These are phyloP conservation scores for Dorcus parallelipipedus DNA, from an alignment of 2,888 invertebrate species.

Conservation along the genomic window DNA sequence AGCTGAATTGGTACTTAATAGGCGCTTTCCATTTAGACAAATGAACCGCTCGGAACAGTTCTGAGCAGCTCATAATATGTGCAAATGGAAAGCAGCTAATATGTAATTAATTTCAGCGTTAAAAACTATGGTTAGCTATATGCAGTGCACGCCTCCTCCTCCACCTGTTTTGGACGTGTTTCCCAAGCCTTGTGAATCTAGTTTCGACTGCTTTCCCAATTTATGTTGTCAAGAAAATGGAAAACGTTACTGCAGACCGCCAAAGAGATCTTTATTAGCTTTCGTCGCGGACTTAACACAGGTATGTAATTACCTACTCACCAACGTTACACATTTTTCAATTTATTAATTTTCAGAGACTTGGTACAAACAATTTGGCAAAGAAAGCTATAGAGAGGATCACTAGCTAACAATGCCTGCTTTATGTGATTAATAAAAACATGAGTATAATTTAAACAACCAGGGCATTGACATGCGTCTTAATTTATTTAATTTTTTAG, in stretches of 20 bases:
- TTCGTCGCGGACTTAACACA: slow-evolving; percentile 61
- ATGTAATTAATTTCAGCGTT: slow-evolving; percentile 34
- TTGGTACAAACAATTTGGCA: slow-evolving; percentile 27
- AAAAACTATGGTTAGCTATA: slow-evolving; percentile 55
- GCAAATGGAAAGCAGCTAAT: not conserved
- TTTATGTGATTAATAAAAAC: not conserved
- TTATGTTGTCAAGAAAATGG: slow-evolving; percentile 76
- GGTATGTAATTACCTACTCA: slow-evolving; percentile 49
- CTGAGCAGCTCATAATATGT: too few species aligned
- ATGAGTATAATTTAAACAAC: not conserved
- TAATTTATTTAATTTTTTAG: too few species aligned
- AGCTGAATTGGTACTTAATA: slow-evolving; percentile 2
- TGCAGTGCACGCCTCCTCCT: slow-evolving; percentile 69
- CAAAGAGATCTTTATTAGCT: slow-evolving; percentile 66
- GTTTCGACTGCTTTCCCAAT: slow-evolving; percentile 75
- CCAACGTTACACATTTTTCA: not conserved
- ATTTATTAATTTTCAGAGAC: slow-evolving; percentile 23
- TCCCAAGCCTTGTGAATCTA: slow-evolving; percentile 66
- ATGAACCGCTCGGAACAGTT: too few species aligned
- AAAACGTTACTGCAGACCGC: slow-evolving; percentile 68
- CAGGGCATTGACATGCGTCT: too few species aligned
- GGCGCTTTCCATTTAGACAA: too few species aligned
- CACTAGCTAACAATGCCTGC: slow-evolving; percentile 15
- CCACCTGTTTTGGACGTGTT: slow-evolving; percentile 68
- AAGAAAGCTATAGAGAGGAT: slow-evolving; percentile 29